A percentile compares a stretch with the other conserved stretches of the same genome.
Conservation (phyloP, 2,113 vertebrate genomes). For the Sporophila hypoxantha region DNA sequence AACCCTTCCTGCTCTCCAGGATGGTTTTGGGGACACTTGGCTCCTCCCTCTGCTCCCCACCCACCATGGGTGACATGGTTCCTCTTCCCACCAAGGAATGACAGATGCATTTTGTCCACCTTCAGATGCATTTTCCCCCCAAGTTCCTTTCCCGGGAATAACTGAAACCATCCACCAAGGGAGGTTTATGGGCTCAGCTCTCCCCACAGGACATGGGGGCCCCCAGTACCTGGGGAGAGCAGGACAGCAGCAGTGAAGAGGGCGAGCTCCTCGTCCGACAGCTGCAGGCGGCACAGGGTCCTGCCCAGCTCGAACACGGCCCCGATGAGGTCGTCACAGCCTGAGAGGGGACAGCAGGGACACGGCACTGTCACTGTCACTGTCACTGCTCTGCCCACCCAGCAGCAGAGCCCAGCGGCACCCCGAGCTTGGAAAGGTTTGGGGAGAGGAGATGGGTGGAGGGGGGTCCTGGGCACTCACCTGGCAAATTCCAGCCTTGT, state of each 20-base stretch:
- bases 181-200: neutral
- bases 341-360: slow-evolving; percentile 36
- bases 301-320: slow-evolving; percentile 83
- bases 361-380: neutral
- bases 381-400: neutral
- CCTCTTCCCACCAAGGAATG: neutral
- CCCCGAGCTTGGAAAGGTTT: neutral
- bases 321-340: slow-evolving; percentile 83
- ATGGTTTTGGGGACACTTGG: neutral
- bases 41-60: neutral
- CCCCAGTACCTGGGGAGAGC: slow-evolving; percentile 78
- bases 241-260: slow-evolving; percentile 84
- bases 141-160: neutral
- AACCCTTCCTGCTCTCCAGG: neutral
- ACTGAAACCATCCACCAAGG: neutral
- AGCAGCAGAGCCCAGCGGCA: fast-evolving
- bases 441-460: fast-evolving
- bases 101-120: neutral
- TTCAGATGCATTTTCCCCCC: neutral
- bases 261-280: slow-evolving; percentile 85
- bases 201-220: neutral
- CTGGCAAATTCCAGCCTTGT: neutral
- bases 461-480: neutral
- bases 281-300: slow-evolving; percentile 79
- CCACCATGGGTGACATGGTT: fast-evolving